Evolutionary conservation across 2,797 vertebrate species (phyloP).

Genomic region (Vireo griseus): DNA sequence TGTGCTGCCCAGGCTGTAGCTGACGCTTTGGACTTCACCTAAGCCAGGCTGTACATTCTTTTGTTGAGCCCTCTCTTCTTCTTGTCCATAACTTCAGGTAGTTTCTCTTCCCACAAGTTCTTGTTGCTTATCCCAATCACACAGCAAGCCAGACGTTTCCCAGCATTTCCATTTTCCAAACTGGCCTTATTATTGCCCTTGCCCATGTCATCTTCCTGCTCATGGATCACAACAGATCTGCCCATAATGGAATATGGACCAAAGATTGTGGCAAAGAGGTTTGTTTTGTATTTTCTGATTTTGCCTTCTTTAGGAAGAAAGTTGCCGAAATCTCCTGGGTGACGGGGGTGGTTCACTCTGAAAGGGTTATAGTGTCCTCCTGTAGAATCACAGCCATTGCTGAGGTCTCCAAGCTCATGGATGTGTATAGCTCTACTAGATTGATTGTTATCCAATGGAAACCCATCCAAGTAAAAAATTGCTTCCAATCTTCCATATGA

Average conservation of each 20-base stretch:
- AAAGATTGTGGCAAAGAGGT: conserved; percentile 75
- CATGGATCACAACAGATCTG: conserved; percentile 87
- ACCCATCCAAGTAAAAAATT: conserved; percentile 79
- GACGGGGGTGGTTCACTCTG: conserved; percentile 78
- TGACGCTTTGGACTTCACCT: background rate
- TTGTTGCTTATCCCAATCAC: conserved; percentile 79
- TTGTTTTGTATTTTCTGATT: conserved; percentile 64
- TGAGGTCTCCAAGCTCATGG: conserved; percentile 88
- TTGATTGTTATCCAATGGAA: conserved; percentile 59
- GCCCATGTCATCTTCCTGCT: conserved; percentile 86
- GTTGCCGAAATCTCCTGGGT: conserved; percentile 96
- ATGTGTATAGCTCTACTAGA: conserved; percentile 85
- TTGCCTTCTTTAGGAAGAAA: conserved; percentile 79
- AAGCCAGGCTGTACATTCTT: background rate
- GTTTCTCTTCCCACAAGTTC: conserved; percentile 74
- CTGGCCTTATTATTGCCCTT: conserved; percentile 84
- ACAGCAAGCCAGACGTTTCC: conserved; percentile 88
- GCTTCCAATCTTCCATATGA: conserved; percentile 74
- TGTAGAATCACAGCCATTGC: conserved; percentile 82
- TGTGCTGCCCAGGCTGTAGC: background rate
- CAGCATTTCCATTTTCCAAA: conserved; percentile 88
- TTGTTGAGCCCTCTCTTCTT: conserved; percentile 59
- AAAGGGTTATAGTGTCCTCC: conserved; percentile 89
- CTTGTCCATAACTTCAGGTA: background rate
- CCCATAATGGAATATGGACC: conserved; percentile 80